These are phyloP conservation scores for Grantiella picta DNA, from an alignment of 2,113 vertebrate genomes.

Conservation along the genomic window DNA sequence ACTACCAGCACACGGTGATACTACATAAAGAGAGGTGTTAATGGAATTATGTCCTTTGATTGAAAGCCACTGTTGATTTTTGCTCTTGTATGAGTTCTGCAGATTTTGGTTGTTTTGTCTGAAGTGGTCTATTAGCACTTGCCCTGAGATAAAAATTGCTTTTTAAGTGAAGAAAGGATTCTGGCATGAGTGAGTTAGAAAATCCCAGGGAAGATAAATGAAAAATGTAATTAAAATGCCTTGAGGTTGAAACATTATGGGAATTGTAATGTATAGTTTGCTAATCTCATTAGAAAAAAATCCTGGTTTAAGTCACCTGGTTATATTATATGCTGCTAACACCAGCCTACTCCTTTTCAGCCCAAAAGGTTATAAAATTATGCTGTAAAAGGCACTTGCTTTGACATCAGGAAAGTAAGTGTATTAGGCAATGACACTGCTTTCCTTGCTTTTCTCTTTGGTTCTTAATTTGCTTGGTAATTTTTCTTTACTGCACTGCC, in stretches of 20 bases:
- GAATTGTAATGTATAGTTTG: background rate
- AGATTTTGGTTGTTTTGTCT: background rate
- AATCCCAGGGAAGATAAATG: constrained; percentile 12
- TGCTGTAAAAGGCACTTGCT: background rate
- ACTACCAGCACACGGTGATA: background rate
- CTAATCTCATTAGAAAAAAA: constrained; percentile 11
- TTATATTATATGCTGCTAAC: background rate
- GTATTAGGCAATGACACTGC: background rate
- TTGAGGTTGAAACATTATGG: background rate
- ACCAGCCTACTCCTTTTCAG: background rate
- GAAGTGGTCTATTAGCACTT: background rate
- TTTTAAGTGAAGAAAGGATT: constrained; percentile 16
- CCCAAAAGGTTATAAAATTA: background rate
- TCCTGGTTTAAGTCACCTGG: background rate
- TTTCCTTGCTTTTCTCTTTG: background rate
- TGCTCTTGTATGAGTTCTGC: background rate
- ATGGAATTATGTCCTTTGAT: background rate
- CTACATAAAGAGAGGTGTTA: background rate
- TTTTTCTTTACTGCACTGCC: background rate
- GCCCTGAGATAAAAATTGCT: background rate
- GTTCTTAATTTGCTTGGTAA: background rate
- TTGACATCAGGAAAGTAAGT: background rate
- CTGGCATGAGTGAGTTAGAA: constrained; percentile 14
- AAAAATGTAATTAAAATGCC: constrained; percentile 24
- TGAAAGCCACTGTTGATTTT: background rate